Evolutionary conservation across 1,140 invertebrate genomes (phyloP).

Genomic region (Papilio dardanus): DNA sequence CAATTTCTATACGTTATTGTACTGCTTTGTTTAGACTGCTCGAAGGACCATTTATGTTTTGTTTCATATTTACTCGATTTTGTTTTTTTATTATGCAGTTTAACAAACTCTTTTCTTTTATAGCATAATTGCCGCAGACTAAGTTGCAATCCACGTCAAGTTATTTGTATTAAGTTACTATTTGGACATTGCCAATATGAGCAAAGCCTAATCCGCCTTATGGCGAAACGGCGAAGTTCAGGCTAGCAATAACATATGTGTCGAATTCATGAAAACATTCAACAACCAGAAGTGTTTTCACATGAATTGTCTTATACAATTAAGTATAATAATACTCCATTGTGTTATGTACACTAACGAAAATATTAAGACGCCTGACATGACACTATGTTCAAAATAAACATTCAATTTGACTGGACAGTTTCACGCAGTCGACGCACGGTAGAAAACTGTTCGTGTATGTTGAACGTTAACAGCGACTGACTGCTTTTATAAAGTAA

Average conservation of each 20-base stretch:
- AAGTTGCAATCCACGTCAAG: neutral
- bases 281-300: constrained; percentile 30
- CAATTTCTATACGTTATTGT: neutral
- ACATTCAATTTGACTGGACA: neutral
- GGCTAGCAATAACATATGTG: constrained; percentile 29
- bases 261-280: constrained; percentile 26
- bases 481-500: too few relatives aligned
- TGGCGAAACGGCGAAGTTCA: constrained; percentile 23
- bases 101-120: neutral
- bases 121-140: neutral
- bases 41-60: neutral
- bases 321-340: constrained; percentile 16
- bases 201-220: neutral
- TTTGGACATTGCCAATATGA: neutral
- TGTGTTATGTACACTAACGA: neutral
- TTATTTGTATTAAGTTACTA: neutral
- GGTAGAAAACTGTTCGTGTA: neutral
- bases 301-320: constrained; percentile 22
- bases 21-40: neutral
- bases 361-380: neutral
- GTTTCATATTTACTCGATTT: neutral
- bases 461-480: neutral
- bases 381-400: neutral
- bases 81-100: neutral
- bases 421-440: neutral